phyloP scores from a whole-genome alignment of 2,888 invertebrate species.

The Netelia melanura region DNA sequence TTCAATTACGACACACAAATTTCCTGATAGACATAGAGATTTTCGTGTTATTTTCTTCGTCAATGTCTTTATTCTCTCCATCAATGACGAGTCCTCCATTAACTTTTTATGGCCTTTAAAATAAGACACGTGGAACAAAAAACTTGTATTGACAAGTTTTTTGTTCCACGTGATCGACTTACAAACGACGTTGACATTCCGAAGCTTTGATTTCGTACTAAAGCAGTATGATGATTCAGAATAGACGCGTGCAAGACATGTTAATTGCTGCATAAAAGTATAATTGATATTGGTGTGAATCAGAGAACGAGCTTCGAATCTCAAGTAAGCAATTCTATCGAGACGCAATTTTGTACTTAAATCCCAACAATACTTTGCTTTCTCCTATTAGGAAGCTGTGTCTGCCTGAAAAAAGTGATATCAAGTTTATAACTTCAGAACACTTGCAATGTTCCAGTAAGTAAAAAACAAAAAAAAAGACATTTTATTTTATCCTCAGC shows the following conservation, averaged over 20 bases:
- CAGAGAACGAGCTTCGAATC: conserved; percentile 47
- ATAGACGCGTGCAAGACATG: conserved; percentile 47
- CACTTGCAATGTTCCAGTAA: not conserved
- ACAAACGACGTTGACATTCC: conserved; percentile 44
- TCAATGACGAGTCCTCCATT: conserved; percentile 12
- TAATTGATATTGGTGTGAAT: conserved; percentile 40
- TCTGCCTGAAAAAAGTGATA: too few relatives aligned
- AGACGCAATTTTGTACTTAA: conserved; percentile 29
- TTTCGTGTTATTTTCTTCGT: conserved; percentile 8
- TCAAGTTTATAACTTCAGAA: too few relatives aligned
- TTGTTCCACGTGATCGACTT: conserved; percentile 49
- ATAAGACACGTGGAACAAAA: not conserved
- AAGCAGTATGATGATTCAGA: conserved; percentile 36
- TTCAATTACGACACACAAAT: not conserved
- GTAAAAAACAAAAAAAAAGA: not conserved
- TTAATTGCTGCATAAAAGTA: conserved; percentile 39
- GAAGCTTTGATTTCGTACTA: conserved; percentile 19
- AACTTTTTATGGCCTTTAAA: not conserved
- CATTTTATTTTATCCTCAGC: not conserved
- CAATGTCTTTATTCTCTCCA: conserved; percentile 7
- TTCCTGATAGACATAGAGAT: too few relatives aligned
- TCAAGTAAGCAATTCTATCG: conserved; percentile 29
- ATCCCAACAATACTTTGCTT: too few relatives aligned
- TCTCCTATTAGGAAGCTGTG: too few relatives aligned
- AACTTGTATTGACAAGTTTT: not conserved